Percentiles rank a stretch among this genome's conserved stretches.
Conservation (phyloP, 2,113 vertebrate genomes). For the Xyrauchen texanus region DNA sequence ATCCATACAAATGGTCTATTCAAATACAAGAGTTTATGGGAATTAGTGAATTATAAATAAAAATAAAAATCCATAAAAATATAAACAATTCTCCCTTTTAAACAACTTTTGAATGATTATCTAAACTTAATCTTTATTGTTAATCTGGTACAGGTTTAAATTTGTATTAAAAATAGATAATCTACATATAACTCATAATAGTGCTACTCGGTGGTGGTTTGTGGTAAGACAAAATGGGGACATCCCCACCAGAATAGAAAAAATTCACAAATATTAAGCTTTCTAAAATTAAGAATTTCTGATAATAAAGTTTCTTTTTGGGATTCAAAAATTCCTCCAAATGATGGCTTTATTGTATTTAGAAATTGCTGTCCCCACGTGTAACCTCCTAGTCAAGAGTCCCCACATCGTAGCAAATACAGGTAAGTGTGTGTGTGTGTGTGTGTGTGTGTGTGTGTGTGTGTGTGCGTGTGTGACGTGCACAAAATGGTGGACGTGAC, state of each 20-base stretch:
- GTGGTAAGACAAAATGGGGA: background rate
- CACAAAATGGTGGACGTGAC: too few relatives aligned
- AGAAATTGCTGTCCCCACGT: too few relatives aligned
- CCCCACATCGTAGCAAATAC: too few relatives aligned
- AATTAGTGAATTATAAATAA: too few relatives aligned
- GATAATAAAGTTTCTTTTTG: too few relatives aligned
- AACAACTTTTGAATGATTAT: background rate
- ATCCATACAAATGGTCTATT: background rate
- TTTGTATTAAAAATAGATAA: background rate
- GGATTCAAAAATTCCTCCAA: too few relatives aligned
- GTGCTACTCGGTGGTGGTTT: background rate
- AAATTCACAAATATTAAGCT: background rate
- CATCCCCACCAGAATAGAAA: background rate
- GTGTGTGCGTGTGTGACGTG: too few relatives aligned
- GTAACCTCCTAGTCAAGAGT: too few relatives aligned
- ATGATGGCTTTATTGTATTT: too few relatives aligned
- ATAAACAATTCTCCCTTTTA: background rate
- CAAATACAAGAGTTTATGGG: background rate
- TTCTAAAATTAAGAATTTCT: background rate
- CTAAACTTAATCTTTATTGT: background rate
- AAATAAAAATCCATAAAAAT: too few relatives aligned
- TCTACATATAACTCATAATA: background rate
- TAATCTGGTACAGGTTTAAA: background rate
- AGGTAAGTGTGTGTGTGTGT: too few relatives aligned
- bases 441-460: too few relatives aligned